phyloP scores from a whole-genome alignment of 2,113 vertebrate genomes.

The Orycteropus afer region DNA sequence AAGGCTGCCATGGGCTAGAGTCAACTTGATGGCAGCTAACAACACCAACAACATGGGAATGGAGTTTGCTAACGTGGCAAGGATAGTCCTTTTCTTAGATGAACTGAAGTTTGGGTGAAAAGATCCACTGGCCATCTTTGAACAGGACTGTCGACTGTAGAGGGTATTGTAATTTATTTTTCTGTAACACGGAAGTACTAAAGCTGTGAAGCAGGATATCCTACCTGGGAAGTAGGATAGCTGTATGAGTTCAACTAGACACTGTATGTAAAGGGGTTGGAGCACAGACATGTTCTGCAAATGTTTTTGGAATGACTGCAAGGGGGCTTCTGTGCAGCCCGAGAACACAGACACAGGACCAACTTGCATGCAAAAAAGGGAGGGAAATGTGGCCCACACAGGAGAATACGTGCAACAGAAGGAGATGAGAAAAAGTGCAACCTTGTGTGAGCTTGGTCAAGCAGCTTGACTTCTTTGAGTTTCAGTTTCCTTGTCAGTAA shows the following conservation, averaged over 20 bases:
- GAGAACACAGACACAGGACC: neutral
- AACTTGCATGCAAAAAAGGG: neutral
- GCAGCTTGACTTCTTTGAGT: neutral
- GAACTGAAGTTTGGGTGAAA: neutral
- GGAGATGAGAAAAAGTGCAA: neutral
- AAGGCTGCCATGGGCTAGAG: neutral
- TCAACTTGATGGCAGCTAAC: neutral
- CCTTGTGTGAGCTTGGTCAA: neutral
- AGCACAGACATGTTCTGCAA: neutral
- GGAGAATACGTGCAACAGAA: rapidly evolving
- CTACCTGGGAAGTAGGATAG: too few relatives aligned
- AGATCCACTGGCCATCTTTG: neutral
- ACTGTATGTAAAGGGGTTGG: neutral
- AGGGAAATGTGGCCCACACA: too few relatives aligned
- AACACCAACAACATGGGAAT: neutral
- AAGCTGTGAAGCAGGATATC: too few relatives aligned
- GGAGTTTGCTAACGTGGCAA: neutral
- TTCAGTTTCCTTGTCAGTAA: neutral
- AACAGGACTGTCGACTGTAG: neutral
- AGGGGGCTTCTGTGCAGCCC: too few relatives aligned
- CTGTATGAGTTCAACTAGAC: neutral
- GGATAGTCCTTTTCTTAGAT: neutral
- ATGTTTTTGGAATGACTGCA: neutral
- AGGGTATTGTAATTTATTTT: neutral
- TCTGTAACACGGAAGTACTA: neutral